Percentiles rank a stretch among this genome's conserved stretches.
phyloP scores from a whole-genome alignment of 2,113 vertebrate genomes.

The Rhinopomastus cyanomelas region DNA sequence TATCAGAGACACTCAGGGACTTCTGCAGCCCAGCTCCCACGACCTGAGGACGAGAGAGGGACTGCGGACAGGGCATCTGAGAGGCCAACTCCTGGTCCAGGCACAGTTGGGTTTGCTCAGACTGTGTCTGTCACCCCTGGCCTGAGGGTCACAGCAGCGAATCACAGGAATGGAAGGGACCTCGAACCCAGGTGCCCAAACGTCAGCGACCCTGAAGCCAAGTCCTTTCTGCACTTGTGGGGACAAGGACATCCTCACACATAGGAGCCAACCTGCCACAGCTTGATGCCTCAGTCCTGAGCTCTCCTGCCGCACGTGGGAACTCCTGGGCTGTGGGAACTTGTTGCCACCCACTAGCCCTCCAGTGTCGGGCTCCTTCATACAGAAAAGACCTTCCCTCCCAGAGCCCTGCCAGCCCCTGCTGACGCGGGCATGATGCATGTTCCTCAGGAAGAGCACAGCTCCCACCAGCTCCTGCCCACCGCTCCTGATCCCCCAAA shows the following conservation, averaged over 20 bases:
- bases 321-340: background rate
- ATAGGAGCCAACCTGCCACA: background rate
- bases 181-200: accelerated
- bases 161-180: no score
- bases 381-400: background rate
- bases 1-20: constrained; percentile 31
- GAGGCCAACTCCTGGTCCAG: background rate
- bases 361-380: background rate
- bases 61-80: background rate
- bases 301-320: background rate
- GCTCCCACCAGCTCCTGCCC: background rate
- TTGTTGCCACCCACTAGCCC: background rate
- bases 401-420: background rate
- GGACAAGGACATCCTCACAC: background rate
- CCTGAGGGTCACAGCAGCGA: background rate
- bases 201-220: background rate
- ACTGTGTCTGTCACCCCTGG: background rate
- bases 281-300: background rate
- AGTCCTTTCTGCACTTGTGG: background rate
- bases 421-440: background rate
- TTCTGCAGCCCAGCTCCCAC: background rate
- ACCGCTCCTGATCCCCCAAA: background rate
- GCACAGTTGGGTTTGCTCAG: background rate
- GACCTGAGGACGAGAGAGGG: background rate
- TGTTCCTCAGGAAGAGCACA: background rate